Base-by-base conservation (phyloP, 2,888 invertebrate genomes). In the Pandemis heparana region DNA sequence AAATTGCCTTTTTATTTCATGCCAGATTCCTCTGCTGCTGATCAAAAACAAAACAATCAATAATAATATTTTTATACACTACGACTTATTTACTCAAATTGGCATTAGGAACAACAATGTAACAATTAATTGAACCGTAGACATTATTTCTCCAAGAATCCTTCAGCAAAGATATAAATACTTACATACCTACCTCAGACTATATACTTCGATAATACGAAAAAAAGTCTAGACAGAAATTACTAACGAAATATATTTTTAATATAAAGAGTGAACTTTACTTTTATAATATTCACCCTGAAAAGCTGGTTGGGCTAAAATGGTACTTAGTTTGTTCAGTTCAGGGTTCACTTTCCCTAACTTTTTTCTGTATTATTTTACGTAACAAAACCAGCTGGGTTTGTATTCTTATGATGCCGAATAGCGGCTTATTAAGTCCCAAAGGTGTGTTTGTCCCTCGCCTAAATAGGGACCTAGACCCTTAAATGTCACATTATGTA, bases 341-440 rank as follows among this genome's bases (percentile, higher is more conserved):
- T 67, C 66, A 72, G 16, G 75, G 71, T 72, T 71, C 70, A 75
- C 56, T 60, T 64, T 70, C 38, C 66, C 41, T 63, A 39, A 46
- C 66, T n/a, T 60, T 38, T 1, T 48, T 66, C 46, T 32, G 43
- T 46, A 32, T 12, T 16, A 51, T 48, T 68, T 68, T 69, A 59
- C 73, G 68, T 63, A 73, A 68, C 48, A 56, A 67, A 32, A 53
- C 73, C 68, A 68, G 62, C 68, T 73, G 73, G 43, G 56, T 64
- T 48, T 63, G 59, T 68, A 16, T 64, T 64, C 73, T 73, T 73
- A 64, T 69, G 63, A 68, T 69, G 53, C 61, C 63, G 16, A 68
- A 73, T 69, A 64, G 63, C 56, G 39, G 68, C 73, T 68, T 73
- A 72, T 72, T 72, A 68, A 67, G 46, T 68, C 73, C 63, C 73